Evolutionary conservation across 2,113 vertebrate species (phyloP), one percentile per base, ranked within the genome.

Genomic region (Amphiprion percula): DNA sequence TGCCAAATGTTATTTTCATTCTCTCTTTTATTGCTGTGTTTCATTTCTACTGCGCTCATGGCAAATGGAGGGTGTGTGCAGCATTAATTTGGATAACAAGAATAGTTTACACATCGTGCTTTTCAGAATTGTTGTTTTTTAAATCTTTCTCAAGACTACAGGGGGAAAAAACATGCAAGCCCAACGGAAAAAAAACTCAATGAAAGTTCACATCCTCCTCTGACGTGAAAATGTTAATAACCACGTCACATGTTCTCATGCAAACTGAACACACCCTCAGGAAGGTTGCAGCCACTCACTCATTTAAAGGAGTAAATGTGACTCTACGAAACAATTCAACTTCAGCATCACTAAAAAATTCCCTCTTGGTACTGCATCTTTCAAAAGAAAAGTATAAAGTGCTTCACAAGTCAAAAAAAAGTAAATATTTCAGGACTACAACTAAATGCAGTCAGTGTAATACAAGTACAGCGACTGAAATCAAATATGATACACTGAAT

Each of bases 251-350:
- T 65, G 21, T 17, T 55, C 39, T 39, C 5, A 77, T 74, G 74
- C 65, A 86, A 74, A 82, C 23, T n/a, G 4, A 28, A 60, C 47
- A 41, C 26, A 64, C 30, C 56, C 62, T 33, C 37, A 44, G 10
- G 30, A 44, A 62, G 44, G 47, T 8, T 46, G 67, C 50, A 63
- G 39, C 12, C 28, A 4, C 8, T 14, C 10, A 49, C 44, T 30
- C 17, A 3, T 53, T 49, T 63, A n/a, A 78, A 69, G 24, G 47
- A 8, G 23, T 30, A 6, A 50, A 60, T 58, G 53, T 37, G 15
- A 55, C 26, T 44, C 33, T 8, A 24, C 9, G 50, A 53, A 44
- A 15, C 10, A 62, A 17, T 39, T 37, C 3, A 30, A 30, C n/a
- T 26, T 39, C 0, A 52, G 15, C n/a, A 26, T 52, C 26, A 66